Base-by-base conservation (phyloP, 2,797 vertebrate genomes). In the Miichthys miiuy region DNA sequence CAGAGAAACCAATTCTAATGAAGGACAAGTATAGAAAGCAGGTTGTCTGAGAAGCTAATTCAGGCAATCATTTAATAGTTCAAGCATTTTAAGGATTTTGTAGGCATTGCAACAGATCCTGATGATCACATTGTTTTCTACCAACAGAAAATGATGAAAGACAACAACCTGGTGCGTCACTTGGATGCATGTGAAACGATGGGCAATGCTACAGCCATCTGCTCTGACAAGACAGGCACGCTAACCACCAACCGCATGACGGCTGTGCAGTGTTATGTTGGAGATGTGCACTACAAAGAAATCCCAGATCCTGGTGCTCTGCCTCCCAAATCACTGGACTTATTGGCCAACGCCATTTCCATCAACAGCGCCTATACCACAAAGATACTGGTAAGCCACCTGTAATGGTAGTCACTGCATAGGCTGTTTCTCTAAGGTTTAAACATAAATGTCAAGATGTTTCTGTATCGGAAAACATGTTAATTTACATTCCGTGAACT, bases 141-240 rank as follows among this genome's bases (percentile, higher is more conserved):
- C 84, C 72, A 56, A 81, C 93, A 99, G 98, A 99, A 99, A 99
- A 99, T 99, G 98, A 99, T 99, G 98, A 99, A 97, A 82, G 98
- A 99, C 81, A 99, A 99, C 92, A 99, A 99, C 87, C 91, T 99
- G 89, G 98, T 99, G 17, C 95, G 98, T 72, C 98, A 99, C 92
- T 93, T 99, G 94, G 98, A 99, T 4, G 98, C 98, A 3, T 99
- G 98, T 3, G 98, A 99, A 92, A 99, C 98, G 6, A 99, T 99
- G 98, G 98, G 98, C 82, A 99, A 99, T 0, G 98, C 98, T 69
- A 99, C 98, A 0, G 98, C 98, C 81, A 99, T 99, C 95, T 99
- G 98, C 93, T 99, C 98, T 0, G 98, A 99, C 94, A 99, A 99
- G 93, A 99, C 98, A 0, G 98, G 98, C 88, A 99, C 98, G 0